Conservation (phyloP, 2,797 vertebrate species). For the Apogon talboti region DNA sequence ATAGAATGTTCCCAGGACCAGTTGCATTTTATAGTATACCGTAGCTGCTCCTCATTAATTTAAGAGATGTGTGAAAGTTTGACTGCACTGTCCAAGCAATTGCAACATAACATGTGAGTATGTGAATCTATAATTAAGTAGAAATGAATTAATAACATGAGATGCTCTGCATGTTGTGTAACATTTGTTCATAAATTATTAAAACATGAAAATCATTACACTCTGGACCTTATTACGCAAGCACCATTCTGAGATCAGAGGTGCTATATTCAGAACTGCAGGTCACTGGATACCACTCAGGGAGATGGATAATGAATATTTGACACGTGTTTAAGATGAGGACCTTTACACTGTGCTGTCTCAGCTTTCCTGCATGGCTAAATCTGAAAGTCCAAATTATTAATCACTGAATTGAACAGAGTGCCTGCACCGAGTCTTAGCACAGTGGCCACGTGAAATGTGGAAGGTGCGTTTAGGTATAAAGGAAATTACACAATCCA, state of each 20-base stretch:
- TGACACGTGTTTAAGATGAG: constrained; percentile 55
- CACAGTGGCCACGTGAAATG: constrained; percentile 18
- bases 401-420: constrained; percentile 52
- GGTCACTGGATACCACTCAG: constrained; percentile 27
- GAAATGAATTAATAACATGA: constrained; percentile 7
- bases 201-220: constrained; percentile 48
- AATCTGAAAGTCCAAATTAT: constrained; percentile 41
- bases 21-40: neutral
- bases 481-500: constrained; percentile 59
- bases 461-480: constrained; percentile 37
- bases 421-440: neutral
- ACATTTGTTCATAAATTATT: constrained; percentile 68
- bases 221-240: constrained; percentile 62
- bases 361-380: constrained; percentile 46
- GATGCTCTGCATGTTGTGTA: constrained; percentile 54
- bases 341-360: constrained; percentile 49
- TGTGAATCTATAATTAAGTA: constrained; percentile 4
- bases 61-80: neutral
- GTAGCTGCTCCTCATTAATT: neutral
- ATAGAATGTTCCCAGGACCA: neutral
- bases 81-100: neutral
- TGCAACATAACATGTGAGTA: neutral
- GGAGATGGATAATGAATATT: constrained; percentile 51
- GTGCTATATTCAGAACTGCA: constrained; percentile 49
- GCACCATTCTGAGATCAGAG: constrained; percentile 38